These are phyloP conservation scores for Galaxias olidus DNA, from an alignment of 2,797 vertebrate genomes.

Conservation along the genomic window DNA sequence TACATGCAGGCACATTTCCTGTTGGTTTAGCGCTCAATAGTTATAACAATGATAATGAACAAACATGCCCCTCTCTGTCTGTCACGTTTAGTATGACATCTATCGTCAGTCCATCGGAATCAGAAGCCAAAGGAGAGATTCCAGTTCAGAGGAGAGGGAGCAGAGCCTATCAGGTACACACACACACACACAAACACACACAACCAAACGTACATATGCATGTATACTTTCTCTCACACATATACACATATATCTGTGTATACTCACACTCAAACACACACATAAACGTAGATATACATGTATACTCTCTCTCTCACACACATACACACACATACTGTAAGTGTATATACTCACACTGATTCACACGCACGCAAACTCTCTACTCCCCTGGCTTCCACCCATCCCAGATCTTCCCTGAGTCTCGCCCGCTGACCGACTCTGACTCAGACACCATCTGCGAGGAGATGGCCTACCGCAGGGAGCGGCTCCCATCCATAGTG, in stretches of 20 bases:
- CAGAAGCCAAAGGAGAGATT: constrained; percentile 40
- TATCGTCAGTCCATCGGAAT: constrained; percentile 41
- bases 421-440: constrained; percentile 37
- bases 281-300: neutral
- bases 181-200: neutral
- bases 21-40: no score
- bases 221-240: neutral
- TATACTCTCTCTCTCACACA: neutral
- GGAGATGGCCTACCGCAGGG: constrained; percentile 49
- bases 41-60: no score
- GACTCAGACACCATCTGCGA: constrained; percentile 32
- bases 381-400: neutral
- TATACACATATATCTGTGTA: neutral
- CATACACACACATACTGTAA: neutral
- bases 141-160: constrained; percentile 46
- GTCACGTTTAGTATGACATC: constrained; percentile 43
- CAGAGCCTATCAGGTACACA: constrained; percentile 60
- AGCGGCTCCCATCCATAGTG: constrained; percentile 75
- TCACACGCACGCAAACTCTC: neutral
- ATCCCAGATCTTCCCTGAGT: constrained; percentile 27
- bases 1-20: no score
- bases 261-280: neutral
- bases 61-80: constrained; percentile 14
- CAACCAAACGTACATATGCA: neutral
- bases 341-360: neutral